Evolutionary conservation across 2,113 vertebrate genomes (phyloP).

Genomic region (Solenodon paradoxus): DNA sequence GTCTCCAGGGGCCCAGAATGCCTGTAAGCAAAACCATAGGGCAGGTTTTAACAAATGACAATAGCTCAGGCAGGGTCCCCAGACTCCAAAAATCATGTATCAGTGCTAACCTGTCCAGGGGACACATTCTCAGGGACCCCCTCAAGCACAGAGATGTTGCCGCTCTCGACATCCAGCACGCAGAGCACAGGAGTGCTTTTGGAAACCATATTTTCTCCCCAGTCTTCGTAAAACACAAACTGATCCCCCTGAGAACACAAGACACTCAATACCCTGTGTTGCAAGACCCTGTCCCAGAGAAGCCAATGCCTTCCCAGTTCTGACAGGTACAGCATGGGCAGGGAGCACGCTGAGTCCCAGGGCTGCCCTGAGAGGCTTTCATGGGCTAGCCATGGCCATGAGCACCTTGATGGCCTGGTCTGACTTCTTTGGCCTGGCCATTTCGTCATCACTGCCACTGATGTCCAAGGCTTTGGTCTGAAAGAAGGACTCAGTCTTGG

Average conservation of each 20-base stretch:
- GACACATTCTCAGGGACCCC: conserved; percentile 91
- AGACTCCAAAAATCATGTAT: not conserved
- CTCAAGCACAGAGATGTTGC: conserved; percentile 90
- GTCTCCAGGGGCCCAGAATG: conserved; percentile 94
- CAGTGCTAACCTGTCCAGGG: conserved; percentile 90
- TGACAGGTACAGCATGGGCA: not conserved
- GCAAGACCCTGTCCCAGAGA: not conserved
- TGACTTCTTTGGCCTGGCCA: conserved; percentile 74
- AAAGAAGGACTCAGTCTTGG: conserved; percentile 95
- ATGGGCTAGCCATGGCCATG: not conserved
- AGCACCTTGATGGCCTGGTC: conserved; percentile 82
- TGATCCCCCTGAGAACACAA: conserved; percentile 85
- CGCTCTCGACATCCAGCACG: conserved; percentile 89
- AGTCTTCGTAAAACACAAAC: conserved; percentile 92
- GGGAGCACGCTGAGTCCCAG: not conserved
- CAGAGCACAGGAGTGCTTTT: conserved; percentile 91
- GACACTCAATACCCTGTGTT: conserved; percentile 14
- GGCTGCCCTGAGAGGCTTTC: not conserved
- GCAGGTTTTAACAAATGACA: not conserved
- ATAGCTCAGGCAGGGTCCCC: not conserved
- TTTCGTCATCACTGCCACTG: conserved; percentile 80
- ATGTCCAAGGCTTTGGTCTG: conserved; percentile 82
- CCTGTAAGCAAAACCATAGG: conserved; percentile 79
- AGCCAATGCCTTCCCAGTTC: not conserved
- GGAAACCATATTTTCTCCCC: conserved; percentile 90